Base-by-base conservation (phyloP, 1,140 invertebrate genomes). In the Hirudo medicinalis region DNA sequence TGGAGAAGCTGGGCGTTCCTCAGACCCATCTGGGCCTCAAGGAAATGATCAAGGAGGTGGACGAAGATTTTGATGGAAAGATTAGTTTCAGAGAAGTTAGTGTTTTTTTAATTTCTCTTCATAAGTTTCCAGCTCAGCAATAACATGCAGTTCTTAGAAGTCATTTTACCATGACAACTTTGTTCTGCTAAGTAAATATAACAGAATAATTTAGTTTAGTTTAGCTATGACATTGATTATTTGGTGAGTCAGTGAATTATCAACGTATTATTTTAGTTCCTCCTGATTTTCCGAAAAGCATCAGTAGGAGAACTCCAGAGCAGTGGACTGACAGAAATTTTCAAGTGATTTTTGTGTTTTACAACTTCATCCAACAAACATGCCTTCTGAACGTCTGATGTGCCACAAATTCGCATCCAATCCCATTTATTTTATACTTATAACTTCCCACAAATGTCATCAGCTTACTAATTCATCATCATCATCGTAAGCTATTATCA, bases 21-120 rank as follows among this genome's bases (percentile, higher is more conserved):
- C 93, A 96, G 81, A 97, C 93, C 13, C 93, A 97, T 83, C 82
- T 97, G 5, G 90, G 89, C 0, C 84, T 97, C 9, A 96, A 96
- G 79, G 87, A 87, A 53, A 97, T 97, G 93, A 96, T 97, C 76
- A 86, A 77, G 69, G 79, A 82, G 74, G 90, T 95, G 20, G 92
- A 95, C 78, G 92, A 94, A 81, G 92, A 96, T 78, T 82, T 87
- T 27, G 92, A 95, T 79, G 87, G 87, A 49, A 90, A 89, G 78
- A 91, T 95, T 73, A 92, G 89, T 75, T 96, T 95, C 81, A 87
- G 91, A 80, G 92, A 95, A 83, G 88, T 89, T 78, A 77, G 75
- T 76, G 32, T 22, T 9, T 54, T 13, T 32, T 63, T 32, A 63
- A 60, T 60, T 60, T 60, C 55, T 6, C 27, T 60, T 22, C 55